Conservation (phyloP, 2,797 vertebrate genomes). For the Pseudocheirus occidentalis region DNA sequence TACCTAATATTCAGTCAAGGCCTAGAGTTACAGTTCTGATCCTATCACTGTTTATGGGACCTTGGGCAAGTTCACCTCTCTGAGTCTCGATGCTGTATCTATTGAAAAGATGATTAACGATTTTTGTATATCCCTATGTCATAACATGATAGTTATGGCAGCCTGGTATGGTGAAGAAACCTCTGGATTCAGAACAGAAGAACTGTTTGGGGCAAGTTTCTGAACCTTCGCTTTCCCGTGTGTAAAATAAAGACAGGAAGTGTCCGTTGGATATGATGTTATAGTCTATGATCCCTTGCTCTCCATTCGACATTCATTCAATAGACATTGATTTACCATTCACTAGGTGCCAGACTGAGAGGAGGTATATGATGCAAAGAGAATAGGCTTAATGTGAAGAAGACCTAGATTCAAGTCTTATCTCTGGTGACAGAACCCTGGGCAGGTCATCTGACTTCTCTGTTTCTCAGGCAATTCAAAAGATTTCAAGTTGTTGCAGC, state of each 20-base stretch:
- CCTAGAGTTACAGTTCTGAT: neutral
- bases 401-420: neutral
- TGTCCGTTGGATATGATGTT: neutral
- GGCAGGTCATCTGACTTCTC: neutral
- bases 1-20: neutral
- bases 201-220: neutral
- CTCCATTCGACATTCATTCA: neutral
- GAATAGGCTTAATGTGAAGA: neutral
- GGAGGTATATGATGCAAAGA: neutral
- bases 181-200: neutral
- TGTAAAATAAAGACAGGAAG: neutral
- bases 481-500: neutral
- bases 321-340: neutral
- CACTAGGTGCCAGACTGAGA: neutral
- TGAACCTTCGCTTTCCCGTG: neutral
- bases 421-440: neutral
- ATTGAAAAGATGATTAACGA: neutral
- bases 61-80: neutral
- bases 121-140: neutral
- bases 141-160: neutral
- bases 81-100: fast-evolving
- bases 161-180: neutral
- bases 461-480: neutral
- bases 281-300: neutral
- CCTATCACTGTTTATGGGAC: neutral